Base-by-base conservation (phyloP, 2,888 invertebrate species). In the Coenonympha glycerion region DNA sequence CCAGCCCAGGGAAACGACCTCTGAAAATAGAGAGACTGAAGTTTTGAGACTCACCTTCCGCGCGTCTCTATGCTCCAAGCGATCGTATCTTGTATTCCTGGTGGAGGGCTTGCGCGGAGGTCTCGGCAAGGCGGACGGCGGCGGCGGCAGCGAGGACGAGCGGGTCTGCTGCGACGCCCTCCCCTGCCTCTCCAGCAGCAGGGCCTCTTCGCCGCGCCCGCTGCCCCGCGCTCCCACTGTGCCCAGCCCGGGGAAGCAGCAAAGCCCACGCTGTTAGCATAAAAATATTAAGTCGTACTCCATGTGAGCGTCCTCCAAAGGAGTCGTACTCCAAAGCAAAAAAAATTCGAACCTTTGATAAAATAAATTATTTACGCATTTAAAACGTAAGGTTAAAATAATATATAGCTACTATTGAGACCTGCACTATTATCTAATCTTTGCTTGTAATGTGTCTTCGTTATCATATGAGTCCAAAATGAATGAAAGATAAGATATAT, bases 141-240 rank as follows among this genome's bases (percentile, higher is more conserved):
- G 87, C 13, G 93, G 93, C 18, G 92, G 92, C 51, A 92, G 84
- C 69, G 91, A 91, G 3, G 90, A 90, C 0, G 90, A 88, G 42
- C 93, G 87, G 57, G 93, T 93, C 66, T 92, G 91, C 73, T 93
- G 93, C 22, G 93, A 93, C 49, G 92, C 92, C 39, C 93, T 88
- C 0, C 93, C 93, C 67, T 93, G 93, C 57, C 93, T 90, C 80
- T 93, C 93, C 60, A 94, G 78, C 58, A 94, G 87, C 66, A 93
- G 78, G 69, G 93, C 93, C 65, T 93, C 93, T 65, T 91, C 92
- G 39, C 89, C 91, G 84, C 67, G 89, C 88, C 69, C 79, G 80
- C 59, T 80, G 77, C 57, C 87, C 71, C 59, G 85, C 73, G 54
- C 87, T 70, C 63, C 88, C 76, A 60, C 62, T 4, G 44, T 72